Evolutionary conservation across 1,140 invertebrate species (phyloP).

Genomic region (Pseudomyrmex sp.): DNA sequence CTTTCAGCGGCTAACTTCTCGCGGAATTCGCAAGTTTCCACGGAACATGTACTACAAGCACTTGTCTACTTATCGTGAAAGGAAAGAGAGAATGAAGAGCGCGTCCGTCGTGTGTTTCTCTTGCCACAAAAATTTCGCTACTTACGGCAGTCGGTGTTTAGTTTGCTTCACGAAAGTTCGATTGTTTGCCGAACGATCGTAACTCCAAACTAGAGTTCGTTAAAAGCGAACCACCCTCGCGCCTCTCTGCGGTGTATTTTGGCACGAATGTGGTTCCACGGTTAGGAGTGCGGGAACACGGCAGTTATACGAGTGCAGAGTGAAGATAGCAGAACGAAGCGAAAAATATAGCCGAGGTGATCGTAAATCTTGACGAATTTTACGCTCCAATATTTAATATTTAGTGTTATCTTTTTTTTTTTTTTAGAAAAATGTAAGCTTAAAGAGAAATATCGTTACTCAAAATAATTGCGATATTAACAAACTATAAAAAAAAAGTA

Average conservation of each 20-base stretch:
- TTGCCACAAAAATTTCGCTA: constrained; percentile 7
- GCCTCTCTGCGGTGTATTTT: constrained; percentile 15
- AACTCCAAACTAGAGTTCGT: constrained; percentile 22
- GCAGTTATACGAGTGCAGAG: constrained; percentile 11
- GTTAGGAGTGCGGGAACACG: not conserved
- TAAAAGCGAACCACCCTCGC: constrained; percentile 12
- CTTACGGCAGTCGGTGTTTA: not conserved
- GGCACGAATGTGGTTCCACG: constrained; percentile 5
- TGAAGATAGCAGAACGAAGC: constrained; percentile 21
- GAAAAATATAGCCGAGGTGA: constrained; percentile 41
- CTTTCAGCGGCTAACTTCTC: constrained; percentile 22
- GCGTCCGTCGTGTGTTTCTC: not conserved
- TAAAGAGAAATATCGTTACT: no score
- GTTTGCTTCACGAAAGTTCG: constrained; percentile 28
- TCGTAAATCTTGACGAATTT: constrained; percentile 39
- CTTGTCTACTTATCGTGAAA: not conserved
- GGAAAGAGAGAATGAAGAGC: not conserved
- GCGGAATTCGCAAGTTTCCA: constrained; percentile 7
- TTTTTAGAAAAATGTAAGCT: not conserved
- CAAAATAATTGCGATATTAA: not conserved
- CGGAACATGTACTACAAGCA: constrained; percentile 11
- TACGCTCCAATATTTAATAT: constrained; percentile 9
- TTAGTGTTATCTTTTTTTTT: not conserved
- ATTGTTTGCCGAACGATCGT: constrained; percentile 40
- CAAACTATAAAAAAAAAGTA: not conserved